A percentile compares a stretch with the other conserved stretches of the same genome.
Conservation (phyloP, 2,113 vertebrate genomes). For the Cryptomyrus ogoouensis region DNA sequence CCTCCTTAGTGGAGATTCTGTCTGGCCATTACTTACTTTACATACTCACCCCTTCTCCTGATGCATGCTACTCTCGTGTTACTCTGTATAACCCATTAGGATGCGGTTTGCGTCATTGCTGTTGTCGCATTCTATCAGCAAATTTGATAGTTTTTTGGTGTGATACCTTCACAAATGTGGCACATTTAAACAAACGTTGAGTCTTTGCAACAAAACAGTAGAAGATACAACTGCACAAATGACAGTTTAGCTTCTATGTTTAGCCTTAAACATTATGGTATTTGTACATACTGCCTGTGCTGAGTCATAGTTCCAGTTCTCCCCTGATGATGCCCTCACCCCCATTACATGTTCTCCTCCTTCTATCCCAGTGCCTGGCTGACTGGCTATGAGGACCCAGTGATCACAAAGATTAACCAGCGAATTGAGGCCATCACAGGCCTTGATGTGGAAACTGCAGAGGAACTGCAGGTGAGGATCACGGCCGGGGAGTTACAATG, state of each 20-base stretch:
- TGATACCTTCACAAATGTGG: not conserved
- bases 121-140: not conserved
- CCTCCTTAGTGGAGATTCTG: conserved; percentile 48
- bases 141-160: not conserved
- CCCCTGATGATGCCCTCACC: not conserved
- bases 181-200: not conserved
- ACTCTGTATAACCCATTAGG: not conserved
- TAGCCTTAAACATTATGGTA: not conserved
- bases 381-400: conserved; percentile 78
- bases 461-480: conserved; percentile 79
- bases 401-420: conserved; percentile 78
- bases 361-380: conserved; percentile 78
- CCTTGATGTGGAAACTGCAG: conserved; percentile 89
- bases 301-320: not conserved
- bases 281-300: not conserved
- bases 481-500: not conserved
- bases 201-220: not conserved
- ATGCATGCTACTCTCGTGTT: conserved; percentile 27
- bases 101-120: not conserved
- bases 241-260: not conserved
- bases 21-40: not conserved
- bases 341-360: not conserved
- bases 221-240: not conserved
- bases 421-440: conserved; percentile 89
- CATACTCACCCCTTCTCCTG: not conserved